Conservation (phyloP, 2,113 vertebrate species). For the Chitala chitala region DNA sequence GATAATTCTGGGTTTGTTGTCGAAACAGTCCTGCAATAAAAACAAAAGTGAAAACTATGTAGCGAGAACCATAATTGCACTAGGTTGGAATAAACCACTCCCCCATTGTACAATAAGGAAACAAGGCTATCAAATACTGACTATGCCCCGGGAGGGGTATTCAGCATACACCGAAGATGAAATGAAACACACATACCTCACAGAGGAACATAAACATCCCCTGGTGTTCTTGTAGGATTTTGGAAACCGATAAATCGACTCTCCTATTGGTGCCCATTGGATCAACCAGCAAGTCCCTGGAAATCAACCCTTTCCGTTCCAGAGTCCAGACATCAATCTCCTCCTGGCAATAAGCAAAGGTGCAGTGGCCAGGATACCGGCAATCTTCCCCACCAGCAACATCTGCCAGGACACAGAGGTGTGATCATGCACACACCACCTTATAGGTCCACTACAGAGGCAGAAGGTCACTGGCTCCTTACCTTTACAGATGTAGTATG, state of each 20-base stretch:
- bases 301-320: conserved; percentile 91
- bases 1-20: conserved; percentile 98
- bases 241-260: conserved; percentile 73
- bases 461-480: background rate
- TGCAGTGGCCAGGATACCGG: conserved; percentile 87
- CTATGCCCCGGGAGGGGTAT: too few species aligned
- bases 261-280: conserved; percentile 70
- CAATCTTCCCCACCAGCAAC: conserved; percentile 87
- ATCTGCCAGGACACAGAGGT: conserved; percentile 55
- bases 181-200: conserved; percentile 60
- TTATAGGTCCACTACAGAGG: background rate
- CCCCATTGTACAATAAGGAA: too few species aligned
- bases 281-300: conserved; percentile 81
- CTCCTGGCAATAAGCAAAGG: conserved; percentile 94
- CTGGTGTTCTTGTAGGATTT: conserved; percentile 85
- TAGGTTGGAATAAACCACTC: conserved; percentile 15
- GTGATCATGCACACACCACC: background rate
- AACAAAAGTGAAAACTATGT: background rate
- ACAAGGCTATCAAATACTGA: too few species aligned
- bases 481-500: conserved; percentile 99
- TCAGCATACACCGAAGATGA: background rate
- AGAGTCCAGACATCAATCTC: conserved; percentile 95
- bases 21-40: conserved; percentile 84
- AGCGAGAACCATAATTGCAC: conserved; percentile 20
- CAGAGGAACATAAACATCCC: conserved; percentile 97